A percentile compares a stretch with the other conserved stretches of the same genome.
Conservation (phyloP, 2,797 vertebrate genomes). For the Clarias pachynema region DNA sequence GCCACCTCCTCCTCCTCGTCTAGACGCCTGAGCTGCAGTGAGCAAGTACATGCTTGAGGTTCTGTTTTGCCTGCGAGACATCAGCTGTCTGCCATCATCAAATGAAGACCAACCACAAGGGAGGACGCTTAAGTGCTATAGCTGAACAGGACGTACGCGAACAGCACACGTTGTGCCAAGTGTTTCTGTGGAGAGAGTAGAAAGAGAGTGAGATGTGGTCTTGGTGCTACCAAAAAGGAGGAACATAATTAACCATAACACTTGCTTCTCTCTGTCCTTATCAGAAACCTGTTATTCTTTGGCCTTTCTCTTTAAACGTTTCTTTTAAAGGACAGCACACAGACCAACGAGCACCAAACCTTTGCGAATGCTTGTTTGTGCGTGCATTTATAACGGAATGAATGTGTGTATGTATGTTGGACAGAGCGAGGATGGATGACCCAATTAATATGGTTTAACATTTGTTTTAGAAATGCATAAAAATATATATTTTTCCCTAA, state of each 20-base stretch:
- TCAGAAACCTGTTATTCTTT: not conserved
- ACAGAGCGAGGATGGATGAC: not conserved
- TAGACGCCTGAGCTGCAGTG: slow-evolving; percentile 8
- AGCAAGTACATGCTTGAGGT: slow-evolving; percentile 1
- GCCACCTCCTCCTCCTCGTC: slow-evolving; percentile 2
- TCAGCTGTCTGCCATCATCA: slow-evolving; percentile 4
- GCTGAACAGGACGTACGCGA: not conserved
- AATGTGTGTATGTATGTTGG: not conserved
- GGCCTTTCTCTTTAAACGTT: not conserved
- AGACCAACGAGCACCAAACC: not conserved
- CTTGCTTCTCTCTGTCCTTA: not conserved
- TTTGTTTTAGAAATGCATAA: slow-evolving; percentile 23
- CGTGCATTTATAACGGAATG: slow-evolving; percentile 23
- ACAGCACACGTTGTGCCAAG: slow-evolving; percentile 3
- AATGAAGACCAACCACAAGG: not conserved
- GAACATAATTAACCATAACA: slow-evolving; percentile 1
- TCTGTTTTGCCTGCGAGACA: slow-evolving; percentile 8
- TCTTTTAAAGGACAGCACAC: slow-evolving; percentile 20
- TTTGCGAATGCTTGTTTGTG: slow-evolving; percentile 31
- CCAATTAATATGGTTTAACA: slow-evolving; percentile 18
- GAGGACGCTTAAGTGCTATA: not conserved
- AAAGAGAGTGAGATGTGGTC: not conserved
- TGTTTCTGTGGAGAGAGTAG: not conserved
- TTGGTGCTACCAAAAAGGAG: slow-evolving; percentile 3
- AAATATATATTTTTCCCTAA: slow-evolving; percentile 8